These are phyloP conservation scores for Gobiocypris rarus DNA, from an alignment of 2,113 vertebrate genomes.

Conservation along the genomic window DNA sequence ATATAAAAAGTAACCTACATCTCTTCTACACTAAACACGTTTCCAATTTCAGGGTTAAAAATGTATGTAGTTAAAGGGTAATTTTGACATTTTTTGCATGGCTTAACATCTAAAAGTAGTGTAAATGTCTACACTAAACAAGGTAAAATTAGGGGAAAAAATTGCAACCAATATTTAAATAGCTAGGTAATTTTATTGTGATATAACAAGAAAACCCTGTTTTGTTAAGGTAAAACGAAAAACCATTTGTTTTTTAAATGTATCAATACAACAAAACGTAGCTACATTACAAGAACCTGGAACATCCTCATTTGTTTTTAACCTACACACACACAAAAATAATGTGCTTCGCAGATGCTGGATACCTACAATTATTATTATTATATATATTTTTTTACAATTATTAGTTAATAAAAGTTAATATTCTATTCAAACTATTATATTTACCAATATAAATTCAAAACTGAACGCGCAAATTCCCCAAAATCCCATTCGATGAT, in stretches of 20 bases:
- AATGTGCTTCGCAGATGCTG: neutral
- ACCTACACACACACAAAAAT: neutral
- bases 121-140: neutral
- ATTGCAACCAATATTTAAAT: neutral
- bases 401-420: neutral
- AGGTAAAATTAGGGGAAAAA: neutral
- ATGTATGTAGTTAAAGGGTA: neutral
- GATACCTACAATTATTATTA: neutral
- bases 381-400: neutral
- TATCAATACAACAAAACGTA: neutral
- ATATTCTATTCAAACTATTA: neutral
- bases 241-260: too few species aligned
- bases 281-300: neutral
- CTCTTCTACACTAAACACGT: neutral
- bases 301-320: neutral
- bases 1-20: neutral
- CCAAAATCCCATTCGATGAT: conserved; percentile 5
- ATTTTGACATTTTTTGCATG: neutral
- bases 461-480: neutral
- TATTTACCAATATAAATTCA: neutral
- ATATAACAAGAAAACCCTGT: neutral
- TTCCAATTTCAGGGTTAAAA: neutral
- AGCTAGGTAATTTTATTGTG: neutral
- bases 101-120: neutral
- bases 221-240: too few species aligned